Evolutionary conservation across 2,797 vertebrate genomes (phyloP), one percentile per base, ranked within the genome.

Genomic region (Limnodromus scolopaceus): DNA sequence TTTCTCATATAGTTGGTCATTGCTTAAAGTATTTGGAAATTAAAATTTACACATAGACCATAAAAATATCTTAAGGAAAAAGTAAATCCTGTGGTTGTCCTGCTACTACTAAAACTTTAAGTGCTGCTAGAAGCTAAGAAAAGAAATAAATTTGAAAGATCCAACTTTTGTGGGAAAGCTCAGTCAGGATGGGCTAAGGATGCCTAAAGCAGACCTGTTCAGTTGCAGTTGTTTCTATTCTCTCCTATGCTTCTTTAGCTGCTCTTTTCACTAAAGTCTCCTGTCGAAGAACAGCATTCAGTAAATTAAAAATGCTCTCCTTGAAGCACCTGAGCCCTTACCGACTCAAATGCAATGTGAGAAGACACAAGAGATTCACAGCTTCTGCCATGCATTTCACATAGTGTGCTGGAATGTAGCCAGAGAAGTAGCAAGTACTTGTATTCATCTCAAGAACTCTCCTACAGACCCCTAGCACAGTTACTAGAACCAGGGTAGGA

Each of bases 261-360:
- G 34, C 25, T 65, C 15, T 91, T 34, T 48, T 38, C 34, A 48
- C 28, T 75, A 0, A 63, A 66, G 54, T 16, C 15, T 79, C 51
- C 46, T 55, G 41, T 16, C 22, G n/a, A 76, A 61, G 36, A 94
- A 28, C 28, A 70, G 20, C 41, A 49, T 39, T 48, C 51, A 45
- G 45, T 41, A 65, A 88, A 71, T 43, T 43, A 28, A 58, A 69
- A 65, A 25, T 41, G 18, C 9, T 41, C 28, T 39, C 36, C 69
- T 39, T 55, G 41, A 13, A 75, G 36, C 46, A 65, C 15, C 28
- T 22, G 25, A 91, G 38, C 48, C 43, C 25, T 49, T 54, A 54
- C 15, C 1, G 1, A 53, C 7, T 11, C n/a, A 80, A 80, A 66
- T 36, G n/a, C 5, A 1, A 38, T 8, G 6, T 16, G 4, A 51